Evolutionary conservation across 2,888 invertebrate genomes (phyloP).

Genomic region (Rosalia funebris): DNA sequence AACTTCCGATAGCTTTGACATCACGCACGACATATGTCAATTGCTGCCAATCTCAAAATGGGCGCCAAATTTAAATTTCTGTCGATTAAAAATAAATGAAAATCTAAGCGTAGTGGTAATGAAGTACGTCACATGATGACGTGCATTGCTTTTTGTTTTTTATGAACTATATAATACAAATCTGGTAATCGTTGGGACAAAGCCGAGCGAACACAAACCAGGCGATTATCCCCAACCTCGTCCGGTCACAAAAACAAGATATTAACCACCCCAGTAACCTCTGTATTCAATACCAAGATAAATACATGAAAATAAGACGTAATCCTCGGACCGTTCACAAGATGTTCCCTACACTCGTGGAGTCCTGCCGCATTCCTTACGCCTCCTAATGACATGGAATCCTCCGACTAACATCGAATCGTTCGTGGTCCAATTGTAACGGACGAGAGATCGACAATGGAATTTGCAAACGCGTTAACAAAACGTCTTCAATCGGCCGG

Average conservation of each 20-base stretch:
- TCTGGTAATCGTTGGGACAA: too few species aligned
- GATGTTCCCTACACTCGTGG: slow-evolving; percentile 7
- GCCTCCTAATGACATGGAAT: slow-evolving; percentile 15
- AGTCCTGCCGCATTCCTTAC: not conserved
- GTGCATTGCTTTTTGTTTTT: too few species aligned
- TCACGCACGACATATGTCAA: too few species aligned
- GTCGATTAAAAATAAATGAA: too few species aligned
- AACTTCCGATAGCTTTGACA: too few species aligned
- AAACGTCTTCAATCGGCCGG: not conserved
- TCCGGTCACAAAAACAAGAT: slow-evolving; percentile 24
- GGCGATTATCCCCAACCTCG: slow-evolving; percentile 18
- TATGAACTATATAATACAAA: too few species aligned
- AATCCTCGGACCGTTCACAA: slow-evolving; percentile 8
- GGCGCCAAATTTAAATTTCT: too few species aligned
- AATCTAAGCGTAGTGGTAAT: too few species aligned
- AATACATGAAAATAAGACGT: slow-evolving; percentile 3
- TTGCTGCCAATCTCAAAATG: too few species aligned
- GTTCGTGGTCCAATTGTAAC: slow-evolving; percentile 10
- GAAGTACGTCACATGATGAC: too few species aligned
- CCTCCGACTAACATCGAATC: slow-evolving; percentile 12
- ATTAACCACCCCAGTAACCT: slow-evolving; percentile 19
- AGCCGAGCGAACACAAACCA: slow-evolving; percentile 1
- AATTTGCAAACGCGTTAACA: slow-evolving; percentile 16
- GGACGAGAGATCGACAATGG: slow-evolving; percentile 11
- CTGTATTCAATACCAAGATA: too few species aligned